phyloP scores from a whole-genome alignment of 2,888 invertebrate genomes.

The Hypomecis punctinalis region DNA sequence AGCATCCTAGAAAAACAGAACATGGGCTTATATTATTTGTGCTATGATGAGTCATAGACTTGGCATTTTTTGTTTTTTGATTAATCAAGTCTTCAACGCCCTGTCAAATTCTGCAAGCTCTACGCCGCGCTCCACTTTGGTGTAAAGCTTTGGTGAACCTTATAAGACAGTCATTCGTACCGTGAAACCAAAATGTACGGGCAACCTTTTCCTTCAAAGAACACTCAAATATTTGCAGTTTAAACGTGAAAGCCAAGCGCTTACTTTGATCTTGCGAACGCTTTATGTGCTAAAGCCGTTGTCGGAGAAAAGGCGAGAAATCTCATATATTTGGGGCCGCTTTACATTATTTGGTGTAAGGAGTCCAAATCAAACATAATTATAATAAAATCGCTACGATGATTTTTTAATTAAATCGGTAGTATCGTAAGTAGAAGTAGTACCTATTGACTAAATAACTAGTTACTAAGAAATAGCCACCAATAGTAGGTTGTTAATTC shows the following conservation, averaged over 20 bases:
- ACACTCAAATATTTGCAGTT: constrained; percentile 9
- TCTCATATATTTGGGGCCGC: not conserved
- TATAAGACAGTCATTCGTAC: constrained; percentile 5
- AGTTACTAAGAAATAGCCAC: too few relatives aligned
- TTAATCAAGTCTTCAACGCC: too few relatives aligned
- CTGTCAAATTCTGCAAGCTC: too few relatives aligned
- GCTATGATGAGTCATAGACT: too few relatives aligned
- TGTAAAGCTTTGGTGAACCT: not conserved
- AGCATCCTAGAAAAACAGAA: too few relatives aligned
- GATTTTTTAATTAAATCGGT: not conserved
- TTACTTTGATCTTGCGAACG: constrained; percentile 20
- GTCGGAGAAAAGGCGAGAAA: constrained; percentile 5
- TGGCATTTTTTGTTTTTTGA: too few relatives aligned
- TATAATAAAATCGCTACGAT: not conserved
- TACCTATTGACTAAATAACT: too few relatives aligned
- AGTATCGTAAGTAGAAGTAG: too few relatives aligned
- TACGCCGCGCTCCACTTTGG: too few relatives aligned
- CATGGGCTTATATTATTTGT: too few relatives aligned
- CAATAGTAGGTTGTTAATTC: too few relatives aligned
- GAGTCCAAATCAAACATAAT: not conserved
- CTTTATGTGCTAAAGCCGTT: constrained; percentile 9
- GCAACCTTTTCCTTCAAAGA: constrained; percentile 12
- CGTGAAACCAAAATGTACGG: constrained; percentile 13
- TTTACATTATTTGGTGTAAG: not conserved
- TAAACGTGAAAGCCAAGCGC: constrained; percentile 10